A percentile compares a stretch with the other conserved stretches of the same genome.
Conservation (phyloP, 2,113 vertebrate genomes). For the Chaenogobius annularis region DNA sequence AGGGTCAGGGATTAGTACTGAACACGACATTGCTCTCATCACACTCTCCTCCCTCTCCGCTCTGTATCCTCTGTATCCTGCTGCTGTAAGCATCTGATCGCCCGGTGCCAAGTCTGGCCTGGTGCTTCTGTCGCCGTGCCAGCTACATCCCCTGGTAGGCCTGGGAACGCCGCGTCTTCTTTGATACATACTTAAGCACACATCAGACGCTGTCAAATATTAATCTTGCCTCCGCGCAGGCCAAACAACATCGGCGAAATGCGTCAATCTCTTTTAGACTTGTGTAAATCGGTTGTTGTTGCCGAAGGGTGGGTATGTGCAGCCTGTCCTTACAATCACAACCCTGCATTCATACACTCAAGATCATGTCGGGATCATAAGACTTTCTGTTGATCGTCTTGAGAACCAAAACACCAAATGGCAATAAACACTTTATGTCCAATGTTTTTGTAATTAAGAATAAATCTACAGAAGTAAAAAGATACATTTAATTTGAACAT, state of each 20-base stretch:
- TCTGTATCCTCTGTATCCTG: constrained; percentile 10
- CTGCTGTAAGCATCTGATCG: constrained; percentile 48
- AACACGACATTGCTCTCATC: constrained; percentile 55
- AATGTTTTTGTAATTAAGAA: too few relatives aligned
- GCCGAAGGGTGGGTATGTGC: too few relatives aligned
- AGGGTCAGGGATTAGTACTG: constrained; percentile 63
- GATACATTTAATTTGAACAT: too few relatives aligned
- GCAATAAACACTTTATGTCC: too few relatives aligned
- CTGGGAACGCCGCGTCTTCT: constrained; percentile 62
- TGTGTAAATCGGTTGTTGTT: too few relatives aligned
- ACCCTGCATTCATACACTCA: too few relatives aligned
- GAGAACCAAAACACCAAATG: too few relatives aligned
- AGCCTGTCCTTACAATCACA: too few relatives aligned
- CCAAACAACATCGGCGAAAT: constrained; percentile 69
- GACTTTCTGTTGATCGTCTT: too few relatives aligned
- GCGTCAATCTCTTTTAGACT: constrained; percentile 33
- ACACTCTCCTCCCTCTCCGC: constrained; percentile 42
- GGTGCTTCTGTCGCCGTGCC: constrained; percentile 55
- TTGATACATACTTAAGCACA: constrained; percentile 75
- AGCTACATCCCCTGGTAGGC: constrained; percentile 56
- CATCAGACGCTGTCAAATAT: constrained; percentile 74
- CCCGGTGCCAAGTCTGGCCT: constrained; percentile 58
- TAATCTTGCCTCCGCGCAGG: constrained; percentile 60
- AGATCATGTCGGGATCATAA: too few relatives aligned
- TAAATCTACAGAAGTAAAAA: too few relatives aligned